Evolutionary conservation across 2,113 vertebrate genomes (phyloP).

Genomic region (Leptobrachium leishanense): DNA sequence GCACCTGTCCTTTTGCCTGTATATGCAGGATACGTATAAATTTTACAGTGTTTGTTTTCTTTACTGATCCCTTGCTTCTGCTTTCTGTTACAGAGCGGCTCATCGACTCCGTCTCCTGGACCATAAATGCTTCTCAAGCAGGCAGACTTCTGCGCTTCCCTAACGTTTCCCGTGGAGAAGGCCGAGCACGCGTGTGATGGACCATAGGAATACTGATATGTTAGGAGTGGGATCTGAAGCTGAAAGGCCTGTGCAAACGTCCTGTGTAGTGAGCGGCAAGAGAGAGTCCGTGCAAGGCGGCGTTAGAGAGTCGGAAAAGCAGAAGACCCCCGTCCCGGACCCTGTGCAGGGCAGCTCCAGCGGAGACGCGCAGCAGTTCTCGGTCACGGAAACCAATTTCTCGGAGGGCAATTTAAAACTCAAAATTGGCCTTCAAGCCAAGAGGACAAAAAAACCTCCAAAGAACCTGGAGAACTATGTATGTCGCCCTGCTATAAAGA

Average conservation of each 20-base stretch:
- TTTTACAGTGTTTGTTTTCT: background rate
- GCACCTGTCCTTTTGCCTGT: no score
- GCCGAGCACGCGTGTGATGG: constrained; percentile 70
- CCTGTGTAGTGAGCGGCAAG: constrained; percentile 59
- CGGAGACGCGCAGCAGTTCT: constrained; percentile 75
- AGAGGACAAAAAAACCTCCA: constrained; percentile 95
- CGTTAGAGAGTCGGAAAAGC: constrained; percentile 64
- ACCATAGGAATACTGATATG: constrained; percentile 77
- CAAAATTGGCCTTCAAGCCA: constrained; percentile 89
- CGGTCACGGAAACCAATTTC: constrained; percentile 84
- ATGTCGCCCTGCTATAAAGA: constrained; percentile 91
- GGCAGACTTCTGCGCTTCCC: constrained; percentile 59
- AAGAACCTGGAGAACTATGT: constrained; percentile 98
- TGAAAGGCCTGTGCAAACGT: constrained; percentile 72
- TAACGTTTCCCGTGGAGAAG: constrained; percentile 51
- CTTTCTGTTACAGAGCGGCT: background rate
- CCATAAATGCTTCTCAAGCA: constrained; percentile 51
- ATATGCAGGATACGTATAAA: no score
- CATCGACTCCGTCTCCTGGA: no score
- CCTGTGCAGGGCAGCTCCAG: constrained; percentile 47
- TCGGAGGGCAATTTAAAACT: constrained; percentile 86
- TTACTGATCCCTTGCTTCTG: background rate
- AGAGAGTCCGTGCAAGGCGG: constrained; percentile 60
- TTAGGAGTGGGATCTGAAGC: constrained; percentile 75
- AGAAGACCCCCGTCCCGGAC: constrained; percentile 31